Base-by-base conservation (phyloP, 2,797 vertebrate genomes). In the Zenarchopterus dispar region DNA sequence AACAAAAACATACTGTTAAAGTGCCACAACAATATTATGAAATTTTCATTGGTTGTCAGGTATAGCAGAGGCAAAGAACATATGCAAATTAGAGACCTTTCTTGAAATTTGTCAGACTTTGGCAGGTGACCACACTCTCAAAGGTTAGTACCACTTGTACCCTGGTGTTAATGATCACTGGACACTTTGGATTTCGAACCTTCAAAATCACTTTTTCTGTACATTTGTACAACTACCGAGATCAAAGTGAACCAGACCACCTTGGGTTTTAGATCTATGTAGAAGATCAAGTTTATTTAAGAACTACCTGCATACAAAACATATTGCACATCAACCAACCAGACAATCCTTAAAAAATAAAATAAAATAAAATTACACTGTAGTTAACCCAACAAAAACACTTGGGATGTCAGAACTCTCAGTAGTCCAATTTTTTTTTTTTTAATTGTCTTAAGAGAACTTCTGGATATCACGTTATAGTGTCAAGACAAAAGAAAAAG, bases 251-350 rank as follows among this genome's bases (percentile, higher is more conserved):
- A 15, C 2, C 26, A 77, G 45, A 76, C 53, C 49, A 51, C 33
- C 8, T 43, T 57, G 5, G 5, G 53, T 80, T 86, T 85, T 73
- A 82, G 86, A 95, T 95, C 94, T 94, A 95, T 92, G 94, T 95
- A 94, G 93, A 97, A 99, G 96, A 97, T 97, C 96, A 93, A 96
- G 95, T 96, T 99, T 99, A 99, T 98, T 97, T 95, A 95, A 94
- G 97, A 99, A 98, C 97, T 98, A 98, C 94, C 95, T 96, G 96
- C 97, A 97, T 99, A 98, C 96, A 98, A 99, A 99, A 98, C 97
- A 97, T 98, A 99, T 98, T 99, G 97, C 97, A 99, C 97, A 97
- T 98, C 96, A 98, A 98, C 96, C 97, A 98, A 97, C 94, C 94
- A 96, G 96, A 97, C 91, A 84, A 94, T 92, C 86, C 83, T 93